Evolutionary conservation across 2,888 invertebrate genomes (phyloP), one percentile per base, ranked within the genome.

Genomic region (Maniola hyperantus): DNA sequence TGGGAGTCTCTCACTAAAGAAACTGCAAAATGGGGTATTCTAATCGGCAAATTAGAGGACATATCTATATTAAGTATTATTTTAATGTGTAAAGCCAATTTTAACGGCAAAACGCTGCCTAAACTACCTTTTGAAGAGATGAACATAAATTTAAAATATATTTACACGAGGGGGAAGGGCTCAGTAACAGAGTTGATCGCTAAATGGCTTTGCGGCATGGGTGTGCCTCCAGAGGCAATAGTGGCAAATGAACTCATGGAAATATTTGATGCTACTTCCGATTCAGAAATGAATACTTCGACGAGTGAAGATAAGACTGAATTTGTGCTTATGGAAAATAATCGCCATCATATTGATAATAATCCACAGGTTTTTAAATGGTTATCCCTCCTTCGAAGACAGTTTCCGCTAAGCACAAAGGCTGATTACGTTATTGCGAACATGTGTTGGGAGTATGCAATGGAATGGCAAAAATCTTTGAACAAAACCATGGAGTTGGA

Each of bases 361-460:
- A 92, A 92, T 72, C 83, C 87, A 1, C 89, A 90, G 36, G 91
- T 95, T 60, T 93, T 95, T 65, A 94, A 94, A 72, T 93, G 95
- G 80, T 79, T 96, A 2, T 93, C 94, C 34, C 84, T 96, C 33
- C 84, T 97, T 66, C 94, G 95, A 59, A 93, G 94, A 54, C 96
- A 97, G 79, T 98, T 98, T 82, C 98, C 98, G 0, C 95, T 97
- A 74, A 98, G 98, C 83, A 93, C 98, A 64, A 94, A 96, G 65
- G 94, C 96, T 0, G 96, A 96, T 77, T 95, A 96, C 48, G 89
- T 99, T 50, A 91, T 98, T 59, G 95, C 96, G 13, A 97, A 98
- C 82, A 95, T 98, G 93, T 95, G 96, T 73, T 98, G 98, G 98
- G 98, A 98, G 83, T 97, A 97, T 82, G 95, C 97, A 64, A 94